Base-by-base conservation (phyloP, 2,888 invertebrate genomes). In the Scotopteryx bipunctaria region DNA sequence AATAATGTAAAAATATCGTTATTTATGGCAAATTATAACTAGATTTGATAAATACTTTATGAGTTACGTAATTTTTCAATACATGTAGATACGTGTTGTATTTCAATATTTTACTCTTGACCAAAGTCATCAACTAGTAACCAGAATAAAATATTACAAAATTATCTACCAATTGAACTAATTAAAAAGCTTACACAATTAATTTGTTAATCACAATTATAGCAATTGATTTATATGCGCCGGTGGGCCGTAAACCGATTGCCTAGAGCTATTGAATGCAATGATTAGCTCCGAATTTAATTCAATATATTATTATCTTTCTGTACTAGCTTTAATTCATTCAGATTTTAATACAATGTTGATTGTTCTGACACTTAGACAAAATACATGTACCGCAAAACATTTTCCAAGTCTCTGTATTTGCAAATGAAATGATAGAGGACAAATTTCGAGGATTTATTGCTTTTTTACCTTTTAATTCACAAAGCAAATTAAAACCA, bases 111-210 rank as follows among this genome's bases (percentile, higher is more conserved):
- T 25, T 25, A 19, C 11, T 21, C 13, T 37, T 9, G 14, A 14
- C 15, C 17, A 14, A 46, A 52, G 13, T 14, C 33, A 33, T 13
- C 3, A 59, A 40, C 56, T 53, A 55, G 41, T 48, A 58, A 11
- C 57, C 45, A 41, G 50, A 59, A 64, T 66, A 67, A 59, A 65
- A 57, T 63, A 62, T 73, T 70, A 67, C 67, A 57, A 66, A 70
- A 68, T 63, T 27, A 60, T 51, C 53, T 46, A 55, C 57, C 57
- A 53, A 61, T 59, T 59, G 52, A 55, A 51, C 59, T 66, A 58
- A 67, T 69, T 63, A 55, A 57, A 59, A 56, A 57, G 47, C 60
- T 66, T 52, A 57, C 61, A 57, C 54, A 57, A 57, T 55, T 60
- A 59, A 60, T 58, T 60, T 57, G 59, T 60, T 56, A 59, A 61